These are phyloP conservation scores for Hystrix brachyura DNA, from an alignment of 2,113 vertebrate genomes.

Conservation along the genomic window DNA sequence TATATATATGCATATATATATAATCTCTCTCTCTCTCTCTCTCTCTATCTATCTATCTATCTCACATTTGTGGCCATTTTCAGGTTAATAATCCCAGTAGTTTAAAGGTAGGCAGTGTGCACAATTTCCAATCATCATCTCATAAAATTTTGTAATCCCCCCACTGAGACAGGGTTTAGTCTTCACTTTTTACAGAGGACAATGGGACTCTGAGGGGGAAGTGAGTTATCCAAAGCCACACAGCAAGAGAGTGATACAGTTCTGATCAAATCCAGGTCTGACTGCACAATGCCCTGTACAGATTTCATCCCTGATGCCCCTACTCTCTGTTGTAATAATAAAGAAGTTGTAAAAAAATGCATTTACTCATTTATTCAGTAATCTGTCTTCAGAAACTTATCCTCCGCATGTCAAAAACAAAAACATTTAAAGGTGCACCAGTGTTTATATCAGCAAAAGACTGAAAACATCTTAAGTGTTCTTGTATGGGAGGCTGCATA, in stretches of 20 bases:
- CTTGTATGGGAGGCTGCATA: background rate
- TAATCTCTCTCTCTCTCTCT: no score
- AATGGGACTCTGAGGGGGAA: background rate
- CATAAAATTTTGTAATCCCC: background rate
- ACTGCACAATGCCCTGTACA: background rate
- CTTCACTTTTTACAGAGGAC: background rate
- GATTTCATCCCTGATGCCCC: background rate
- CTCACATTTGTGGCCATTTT: background rate
- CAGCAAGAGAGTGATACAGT: background rate
- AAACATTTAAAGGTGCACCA: background rate
- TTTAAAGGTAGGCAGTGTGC: background rate
- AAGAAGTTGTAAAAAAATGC: background rate
- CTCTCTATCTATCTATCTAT: no score
- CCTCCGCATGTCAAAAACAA: background rate
- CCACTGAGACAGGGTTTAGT: background rate
- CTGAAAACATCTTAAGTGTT: background rate
- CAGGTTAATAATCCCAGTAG: background rate
- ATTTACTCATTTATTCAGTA: slow-evolving; percentile 12
- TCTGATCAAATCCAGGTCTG: background rate
- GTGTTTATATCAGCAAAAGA: slow-evolving; percentile 17
- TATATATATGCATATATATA: no score
- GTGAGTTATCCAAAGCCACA: background rate
- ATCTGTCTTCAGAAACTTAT: background rate
- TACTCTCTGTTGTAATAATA: slow-evolving; percentile 15
- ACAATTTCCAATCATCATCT: background rate